Evolutionary conservation across 2,113 vertebrate genomes (phyloP), one percentile per base, ranked within the genome.

Genomic region (Raphicerus campestris): DNA sequence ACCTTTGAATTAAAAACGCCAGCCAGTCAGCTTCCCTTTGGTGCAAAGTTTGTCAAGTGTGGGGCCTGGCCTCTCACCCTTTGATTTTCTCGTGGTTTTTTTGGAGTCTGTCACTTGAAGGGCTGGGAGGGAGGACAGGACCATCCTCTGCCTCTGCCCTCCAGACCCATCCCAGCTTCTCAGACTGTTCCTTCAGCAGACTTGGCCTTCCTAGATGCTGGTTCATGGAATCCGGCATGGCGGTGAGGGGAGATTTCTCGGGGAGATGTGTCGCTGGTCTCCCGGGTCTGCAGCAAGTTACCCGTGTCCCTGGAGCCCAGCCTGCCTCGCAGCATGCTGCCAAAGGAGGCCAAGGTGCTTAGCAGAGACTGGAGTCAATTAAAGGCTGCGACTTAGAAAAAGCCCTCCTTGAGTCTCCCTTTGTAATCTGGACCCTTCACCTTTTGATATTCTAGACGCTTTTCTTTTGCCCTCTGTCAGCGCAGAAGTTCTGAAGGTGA

Each of bases 381-480:
- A 97, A 91, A 98, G 98, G 91, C 88, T 93, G 42, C 5, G 5
- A 60, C 94, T 94, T 97, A 93, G 91, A 95, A 61, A 91, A 86
- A 95, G 91, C 70, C 89, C 19, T 90, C 22, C 88, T 94, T 55
- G 63, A 83, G 70, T 96, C 96, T 96, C 95, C 87, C 95, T 97
- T 97, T 97, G 88, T 97, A 92, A 98, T 98, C 98, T 98, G 97
- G 97, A 96, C 95, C 56, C 83, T 91, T 97, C 97, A 81, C 96
- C 98, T 97, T 98, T 97, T 97, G 97, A 98, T 97, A 97, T 97
- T 95, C 97, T 98, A 98, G 97, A 96, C 30, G 93, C 94, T 97
- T 98, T 96, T 89, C 95, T 96, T 93, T 97, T 96, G 95, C 97
- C 95, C 94, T 97, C 95, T 96, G 97, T 98, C 98, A 97, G 91